Percentiles rank a stretch among this genome's conserved stretches.
Evolutionary conservation across 1,140 invertebrate genomes (phyloP).

Genomic region (Bathynomus jamesi): DNA sequence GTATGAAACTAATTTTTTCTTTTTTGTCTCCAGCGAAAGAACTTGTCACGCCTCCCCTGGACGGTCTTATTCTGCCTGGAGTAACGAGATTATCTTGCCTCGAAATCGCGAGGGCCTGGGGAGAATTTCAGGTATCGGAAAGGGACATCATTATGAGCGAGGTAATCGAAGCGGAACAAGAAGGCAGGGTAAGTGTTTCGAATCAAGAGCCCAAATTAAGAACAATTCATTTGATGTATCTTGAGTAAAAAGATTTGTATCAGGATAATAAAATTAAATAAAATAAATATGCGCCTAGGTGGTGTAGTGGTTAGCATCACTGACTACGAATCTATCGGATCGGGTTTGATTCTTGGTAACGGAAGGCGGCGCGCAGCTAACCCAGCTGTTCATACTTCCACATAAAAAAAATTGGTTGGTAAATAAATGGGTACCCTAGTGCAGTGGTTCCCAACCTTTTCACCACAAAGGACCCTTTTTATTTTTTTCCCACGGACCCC

Average conservation of each 20-base stretch:
- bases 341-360: no score
- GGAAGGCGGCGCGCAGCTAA: no score
- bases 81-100: constrained; percentile 83
- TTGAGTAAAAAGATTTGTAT: background rate
- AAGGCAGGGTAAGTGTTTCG: constrained; percentile 70
- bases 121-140: constrained; percentile 79
- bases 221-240: background rate
- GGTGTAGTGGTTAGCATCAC: no score
- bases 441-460: no score
- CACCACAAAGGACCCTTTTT: no score
- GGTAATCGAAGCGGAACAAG: constrained; percentile 60
- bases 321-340: no score
- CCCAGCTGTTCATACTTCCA: no score
- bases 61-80: constrained; percentile 85
- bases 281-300: no score
- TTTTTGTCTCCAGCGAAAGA: constrained; percentile 80
- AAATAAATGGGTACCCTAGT: no score
- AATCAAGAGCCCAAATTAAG: background rate
- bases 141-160: constrained; percentile 77
- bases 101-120: constrained; percentile 70
- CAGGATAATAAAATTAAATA: background rate
- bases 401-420: no score
- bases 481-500: no score
- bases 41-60: constrained; percentile 81
- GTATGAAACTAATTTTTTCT: no score